Evolutionary conservation across 37 sponge, comb jelly and placozoan species (phyloP), one percentile per base, ranked within the genome.

Genomic region (Chondrosia reniformis): DNA sequence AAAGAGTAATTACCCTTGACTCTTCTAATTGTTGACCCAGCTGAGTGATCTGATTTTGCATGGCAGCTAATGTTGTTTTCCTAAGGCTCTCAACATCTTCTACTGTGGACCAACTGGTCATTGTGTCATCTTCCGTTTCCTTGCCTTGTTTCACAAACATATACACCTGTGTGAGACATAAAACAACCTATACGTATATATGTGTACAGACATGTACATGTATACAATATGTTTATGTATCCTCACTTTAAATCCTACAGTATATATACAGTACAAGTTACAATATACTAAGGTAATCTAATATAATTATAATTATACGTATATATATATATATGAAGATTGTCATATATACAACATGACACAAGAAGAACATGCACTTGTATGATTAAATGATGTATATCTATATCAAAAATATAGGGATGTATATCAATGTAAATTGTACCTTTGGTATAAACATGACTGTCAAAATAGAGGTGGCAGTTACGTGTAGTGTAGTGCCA

Each of bases 401-500:
- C n/a, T n/a, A n/a, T n/a, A n/a, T n/a, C n/a, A n/a, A n/a, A n/a
- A n/a, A n/a, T n/a, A n/a, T n/a, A n/a, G n/a, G n/a, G n/a, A n/a
- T n/a, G n/a, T n/a, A 17, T 49, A 49, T 17, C 17, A 19, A 17
- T 49, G 17, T 17, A 17, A 19, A 49, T 17, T 34, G 4, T 25
- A 69, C 72, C 72, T 69, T 69, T 40, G 72, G 72, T 25, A 69
- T 69, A 44, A 69, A 69, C 1, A 69, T 69, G 4, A 40, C 72
- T n/a, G 72, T 34, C 25, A 69, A 44, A 1, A 69, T 69, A 13
- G 42, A 44, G 2, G 41, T 2, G 42, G 72, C 24, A 24, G 43
- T 10, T 39, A 37, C 42, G 22, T 43, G 21, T 24, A 69, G 72
- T 21, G 42, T 21, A 1, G 72, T 21, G 44, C 72, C 72, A 21